A percentile compares a stretch with the other conserved stretches of the same genome.
phyloP scores from a whole-genome alignment of 2,888 invertebrate genomes.

The Drosophila pseudotalamancana region DNA sequence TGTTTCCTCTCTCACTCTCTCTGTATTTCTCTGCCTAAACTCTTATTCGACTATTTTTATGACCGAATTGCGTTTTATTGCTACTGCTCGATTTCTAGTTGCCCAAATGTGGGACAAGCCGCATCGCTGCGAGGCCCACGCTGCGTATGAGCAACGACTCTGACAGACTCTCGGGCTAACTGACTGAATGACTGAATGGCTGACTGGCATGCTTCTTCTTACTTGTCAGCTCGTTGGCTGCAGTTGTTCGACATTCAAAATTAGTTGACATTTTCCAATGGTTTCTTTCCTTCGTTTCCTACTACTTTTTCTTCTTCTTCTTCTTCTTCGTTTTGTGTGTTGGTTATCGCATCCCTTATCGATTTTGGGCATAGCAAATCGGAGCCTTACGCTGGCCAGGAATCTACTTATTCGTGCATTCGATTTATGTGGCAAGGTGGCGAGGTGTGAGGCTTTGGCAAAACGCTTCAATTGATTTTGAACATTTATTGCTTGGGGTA shows the following conservation, averaged over 20 bases:
- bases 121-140: constrained; percentile 21
- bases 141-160: constrained; percentile 38
- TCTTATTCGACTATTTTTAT: constrained; percentile 73
- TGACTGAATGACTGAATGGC: neutral
- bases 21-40: neutral
- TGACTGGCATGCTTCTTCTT: neutral
- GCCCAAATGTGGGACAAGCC: constrained; percentile 41
- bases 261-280: constrained; percentile 65
- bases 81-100: constrained; percentile 51
- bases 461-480: constrained; percentile 80
- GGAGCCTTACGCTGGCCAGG: constrained; percentile 64
- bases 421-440: constrained; percentile 40
- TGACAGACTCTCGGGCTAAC: neutral
- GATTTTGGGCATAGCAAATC: constrained; percentile 69
- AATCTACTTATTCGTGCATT: constrained; percentile 54
- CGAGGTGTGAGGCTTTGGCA: constrained; percentile 67
- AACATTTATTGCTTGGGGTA: constrained; percentile 79
- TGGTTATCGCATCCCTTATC: constrained; percentile 66
- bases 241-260: constrained; percentile 63
- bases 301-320: neutral
- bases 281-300: neutral
- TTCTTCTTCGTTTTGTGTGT: constrained; percentile 10
- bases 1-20: constrained; percentile 3
- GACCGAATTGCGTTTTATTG: constrained; percentile 81
- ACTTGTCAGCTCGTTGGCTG: constrained; percentile 11